Base-by-base conservation (phyloP, 2,888 invertebrate species). In the Metacarcinus magister region DNA sequence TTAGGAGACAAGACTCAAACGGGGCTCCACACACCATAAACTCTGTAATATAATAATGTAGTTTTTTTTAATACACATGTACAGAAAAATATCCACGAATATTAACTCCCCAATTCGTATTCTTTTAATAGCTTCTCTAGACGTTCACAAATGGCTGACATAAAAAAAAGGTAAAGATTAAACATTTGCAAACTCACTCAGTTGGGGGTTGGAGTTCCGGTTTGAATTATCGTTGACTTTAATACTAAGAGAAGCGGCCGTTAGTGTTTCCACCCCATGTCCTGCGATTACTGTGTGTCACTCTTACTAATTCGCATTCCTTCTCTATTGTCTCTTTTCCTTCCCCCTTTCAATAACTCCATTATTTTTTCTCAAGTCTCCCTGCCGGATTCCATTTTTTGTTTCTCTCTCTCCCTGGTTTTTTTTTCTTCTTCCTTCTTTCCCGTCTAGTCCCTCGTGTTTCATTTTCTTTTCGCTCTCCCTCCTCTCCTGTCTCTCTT, bases 321-420 rank as follows among this genome's bases (percentile, higher is more conserved):
- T 23, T 82, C 82, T 28, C 82, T 32, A 82, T 82, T 82, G 82
- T 82, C 82, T 67, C 67, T 32, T 82, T 82, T 82, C 32, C 32
- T 5, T 82, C 82, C 82, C 82, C 82, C 32, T 82, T 82, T 82
- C 82, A 82, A 82, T 82, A 82, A 82, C 82, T 82, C 32, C 82
- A 82, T 13, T 23, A 67, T 82, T 82, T 82, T 82, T 82, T 82
- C 67, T 67, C 32, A 32, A 82, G 82, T 82, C 82, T 82, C 82
- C 82, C 82, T 32, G 10, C 10, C 32, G 82, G 3, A 19, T 23
- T 82, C 10, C 0, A 7, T 28, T 82, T 67, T 67, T 67, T 67
- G 5, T 67, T 10, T 46, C 46, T 60, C 19, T 60, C 60, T 19
- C 60, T 60, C 19, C 16, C 19, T 60, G 2, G 7, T 16, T 60